Base-by-base conservation (phyloP, 2,113 vertebrate species). In the Sclerurus mexicanus region DNA sequence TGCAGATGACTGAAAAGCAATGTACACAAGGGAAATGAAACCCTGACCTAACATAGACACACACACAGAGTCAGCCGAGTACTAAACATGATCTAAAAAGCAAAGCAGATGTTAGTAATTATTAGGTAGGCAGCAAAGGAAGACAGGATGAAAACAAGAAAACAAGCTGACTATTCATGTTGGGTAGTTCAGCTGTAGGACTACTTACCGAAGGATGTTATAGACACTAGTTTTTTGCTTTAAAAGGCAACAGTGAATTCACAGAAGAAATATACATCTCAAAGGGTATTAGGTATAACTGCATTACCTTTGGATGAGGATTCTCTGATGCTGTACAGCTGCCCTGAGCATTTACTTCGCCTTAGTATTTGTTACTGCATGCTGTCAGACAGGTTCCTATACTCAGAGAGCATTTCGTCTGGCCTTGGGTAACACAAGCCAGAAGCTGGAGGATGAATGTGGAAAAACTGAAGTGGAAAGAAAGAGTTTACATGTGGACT, bases 1-100 rank as follows among this genome's bases (percentile, higher is more conserved):
- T 71, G 73, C 42, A 93, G 60, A 81, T 83, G 67, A 87, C 59
- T 81, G 76, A 89, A 73, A 86, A 87, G 60, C 33, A 78, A 12
- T 8, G 50, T 49, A 50, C 52, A 55, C 14, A 5, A 71, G 60
- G 35, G 42, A 71, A 89, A 87, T 50, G 4, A 89, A 74, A 71
- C 10, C 24, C 24, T 59, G 28, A 71, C 33, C 42, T 71, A 50
- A 72, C 6, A 52, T 14, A 64, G 31, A 46, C 56, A 37, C 18
- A 52, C 7, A 12, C 44, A 31, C 12, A 55, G 14, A 83, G 23
- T 75, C 53, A 85, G 39, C 35, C 30, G 14, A 52, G 22, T n/a
- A 14, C 31, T 62, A 55, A 89, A 64, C 6, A n/a, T 22, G 21
- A 42, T 21, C 39, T 44, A 20, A 68, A 89, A 50, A 75, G 22